Evolutionary conservation across 30 jellyfish, hydroid and myxozoan genomes (phyloP).

Genomic region (Clytia hemisphaerica): DNA sequence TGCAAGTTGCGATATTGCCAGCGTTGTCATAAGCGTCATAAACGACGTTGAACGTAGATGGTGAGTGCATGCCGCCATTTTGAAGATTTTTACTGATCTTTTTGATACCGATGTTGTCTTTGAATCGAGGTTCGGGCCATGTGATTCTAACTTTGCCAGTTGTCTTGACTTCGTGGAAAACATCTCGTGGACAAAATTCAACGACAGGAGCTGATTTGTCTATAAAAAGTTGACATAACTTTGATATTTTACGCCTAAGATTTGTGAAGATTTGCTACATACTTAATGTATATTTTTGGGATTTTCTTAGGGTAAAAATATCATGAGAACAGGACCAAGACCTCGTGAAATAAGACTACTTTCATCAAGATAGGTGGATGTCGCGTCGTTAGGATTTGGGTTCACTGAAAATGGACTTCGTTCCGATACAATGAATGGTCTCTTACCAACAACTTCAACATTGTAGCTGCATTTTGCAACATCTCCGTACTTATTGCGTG

Average conservation of each 20-base stretch:
- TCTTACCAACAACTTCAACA: conserved; percentile 39
- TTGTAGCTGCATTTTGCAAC: conserved; percentile 37
- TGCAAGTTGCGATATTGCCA: conserved; percentile 31
- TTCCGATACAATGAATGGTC: too few relatives aligned
- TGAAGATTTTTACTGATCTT: not conserved
- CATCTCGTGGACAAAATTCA: conserved; percentile 36
- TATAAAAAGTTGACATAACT: not conserved
- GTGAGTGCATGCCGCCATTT: conserved; percentile 31
- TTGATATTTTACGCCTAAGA: too few relatives aligned
- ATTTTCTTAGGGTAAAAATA: too few relatives aligned
- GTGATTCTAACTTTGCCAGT: conserved; percentile 25
- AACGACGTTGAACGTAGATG: conserved; percentile 20
- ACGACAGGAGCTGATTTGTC: conserved; percentile 48
- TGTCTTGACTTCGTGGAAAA: conserved; percentile 18
- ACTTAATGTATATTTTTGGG: too few relatives aligned
- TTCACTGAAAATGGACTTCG: too few relatives aligned
- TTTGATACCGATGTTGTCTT: conserved; percentile 33
- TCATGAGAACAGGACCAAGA: too few relatives aligned
- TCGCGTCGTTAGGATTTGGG: too few relatives aligned
- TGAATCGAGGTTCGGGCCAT: conserved; percentile 61
- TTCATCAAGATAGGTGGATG: too few relatives aligned
- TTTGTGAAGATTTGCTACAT: too few relatives aligned
- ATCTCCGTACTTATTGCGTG: conserved; percentile 28
- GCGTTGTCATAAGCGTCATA: conserved; percentile 35
- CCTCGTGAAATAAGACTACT: too few relatives aligned